A percentile compares a stretch with the other conserved stretches of the same genome.
Conservation (phyloP, 2,113 vertebrate species). For the Neoarius graeffei region DNA sequence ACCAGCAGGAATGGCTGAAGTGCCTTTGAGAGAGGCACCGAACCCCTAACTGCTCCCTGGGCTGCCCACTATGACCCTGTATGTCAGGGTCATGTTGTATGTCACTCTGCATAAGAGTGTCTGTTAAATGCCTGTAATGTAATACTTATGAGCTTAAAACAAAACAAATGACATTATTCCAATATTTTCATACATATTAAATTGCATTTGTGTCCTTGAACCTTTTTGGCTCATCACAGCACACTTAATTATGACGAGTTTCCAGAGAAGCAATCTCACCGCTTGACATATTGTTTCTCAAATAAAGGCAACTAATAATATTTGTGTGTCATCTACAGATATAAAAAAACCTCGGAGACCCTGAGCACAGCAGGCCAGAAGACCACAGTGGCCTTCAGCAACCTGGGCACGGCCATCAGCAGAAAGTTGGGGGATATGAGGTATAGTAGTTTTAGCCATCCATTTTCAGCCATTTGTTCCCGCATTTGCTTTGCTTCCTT, state of each 20-base stretch:
- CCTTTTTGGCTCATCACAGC: neutral
- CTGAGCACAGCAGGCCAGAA: slow-evolving; percentile 91
- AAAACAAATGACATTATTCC: neutral
- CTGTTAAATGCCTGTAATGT: too few relatives aligned
- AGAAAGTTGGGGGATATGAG: slow-evolving; percentile 96
- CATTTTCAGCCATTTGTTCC: neutral
- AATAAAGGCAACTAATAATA: neutral
- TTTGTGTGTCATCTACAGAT: slow-evolving; percentile 70
- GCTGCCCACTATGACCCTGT: too few relatives aligned
- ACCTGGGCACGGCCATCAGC: slow-evolving; percentile 87
- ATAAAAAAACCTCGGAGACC: slow-evolving; percentile 95
- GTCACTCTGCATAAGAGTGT: too few relatives aligned
- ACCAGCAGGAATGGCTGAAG: too few relatives aligned
- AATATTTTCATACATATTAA: neutral
- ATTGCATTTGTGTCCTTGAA: neutral
- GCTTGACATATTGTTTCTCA: neutral
- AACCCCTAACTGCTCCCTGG: too few relatives aligned
- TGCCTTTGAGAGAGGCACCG: too few relatives aligned
- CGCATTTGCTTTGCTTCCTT: neutral
- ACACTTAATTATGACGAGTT: neutral
- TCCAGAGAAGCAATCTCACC: neutral
- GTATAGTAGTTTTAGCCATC: slow-evolving; percentile 65
- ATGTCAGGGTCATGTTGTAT: too few relatives aligned
- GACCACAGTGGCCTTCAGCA: slow-evolving; percentile 90
- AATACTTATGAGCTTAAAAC: neutral